Evolutionary conservation across 2,888 invertebrate genomes (phyloP), one percentile per base, ranked within the genome.

Genomic region (Dynastes tityus): DNA sequence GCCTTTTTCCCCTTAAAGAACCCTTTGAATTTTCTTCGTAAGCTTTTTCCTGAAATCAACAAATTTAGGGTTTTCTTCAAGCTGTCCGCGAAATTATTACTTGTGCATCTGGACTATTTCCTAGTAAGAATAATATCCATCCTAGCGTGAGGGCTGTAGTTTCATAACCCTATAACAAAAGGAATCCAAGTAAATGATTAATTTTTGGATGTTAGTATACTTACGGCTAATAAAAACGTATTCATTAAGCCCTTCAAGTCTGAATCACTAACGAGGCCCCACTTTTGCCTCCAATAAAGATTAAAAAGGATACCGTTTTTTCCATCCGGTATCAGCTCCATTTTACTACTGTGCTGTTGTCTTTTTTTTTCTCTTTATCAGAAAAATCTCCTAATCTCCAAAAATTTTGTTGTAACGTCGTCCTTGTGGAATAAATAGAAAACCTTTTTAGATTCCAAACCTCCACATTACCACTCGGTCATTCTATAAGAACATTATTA

Each of bases 11-110:
- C 85, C 37, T 84, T 83, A 68, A 68, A 88, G 87, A 49, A 88
- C 85, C 2, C 79, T 79, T 32, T 86, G 6, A 8, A 58, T 78
- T 83, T 83, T 89, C 89, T 78, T 86, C 84, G 45, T 83, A 82
- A 4, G 86, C 86, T 79, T 84, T 84, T 16, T 85, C 85, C 87
- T 88, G 80, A 5, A 51, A 16, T 5, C 67, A 27, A 6, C 0
- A n/a, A 27, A 13, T 27, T 63, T 29, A 29, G 13, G n/a, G n/a
- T 0, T 4, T 68, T 51, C 13, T 8, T 29, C 32, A 16, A 22
- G 6, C 16, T n/a, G 2, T 2, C 1, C n/a, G 2, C 27, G 16
- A 45, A 8, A 2, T 45, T 45, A 13, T 58, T 76, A 78, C 70
- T 45, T 79, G 77, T 49, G 71, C 51, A 40, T 78, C 74, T 3